A percentile compares a stretch with the other conserved stretches of the same genome.
These are phyloP conservation scores for Mormoops blainvillei DNA, from an alignment of 2,113 vertebrate species.

Conservation along the genomic window DNA sequence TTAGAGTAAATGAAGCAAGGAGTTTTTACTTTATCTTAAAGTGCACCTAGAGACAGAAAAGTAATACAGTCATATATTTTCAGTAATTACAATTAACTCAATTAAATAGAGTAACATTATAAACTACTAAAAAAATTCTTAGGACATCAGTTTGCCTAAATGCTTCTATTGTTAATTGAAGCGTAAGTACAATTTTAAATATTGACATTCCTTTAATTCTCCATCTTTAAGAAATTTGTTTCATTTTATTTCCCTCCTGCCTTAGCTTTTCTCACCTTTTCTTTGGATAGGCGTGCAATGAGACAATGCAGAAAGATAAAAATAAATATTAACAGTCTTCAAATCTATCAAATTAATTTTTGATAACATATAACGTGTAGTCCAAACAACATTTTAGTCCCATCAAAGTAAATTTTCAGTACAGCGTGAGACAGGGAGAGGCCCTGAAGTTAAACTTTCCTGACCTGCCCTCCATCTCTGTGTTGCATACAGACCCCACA, in stretches of 20 bases:
- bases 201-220: neutral
- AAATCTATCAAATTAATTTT: neutral
- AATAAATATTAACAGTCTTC: neutral
- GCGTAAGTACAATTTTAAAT: neutral
- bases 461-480: neutral
- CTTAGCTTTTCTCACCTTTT: neutral
- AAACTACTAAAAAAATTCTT: neutral
- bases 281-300: neutral
- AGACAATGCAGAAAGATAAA: neutral
- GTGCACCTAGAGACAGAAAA: neutral
- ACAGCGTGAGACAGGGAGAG: neutral
- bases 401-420: neutral
- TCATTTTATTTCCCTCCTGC: neutral
- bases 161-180: neutral
- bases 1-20: neutral
- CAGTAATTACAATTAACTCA: neutral
- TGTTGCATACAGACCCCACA: neutral
- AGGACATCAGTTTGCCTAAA: neutral
- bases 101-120: neutral
- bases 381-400: neutral
- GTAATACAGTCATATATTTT: neutral
- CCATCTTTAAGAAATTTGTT: neutral
- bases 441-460: neutral
- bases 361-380: neutral
- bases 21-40: neutral